Conservation (phyloP, 2,113 vertebrate species). For the Oncorhynchus mykiss region DNA sequence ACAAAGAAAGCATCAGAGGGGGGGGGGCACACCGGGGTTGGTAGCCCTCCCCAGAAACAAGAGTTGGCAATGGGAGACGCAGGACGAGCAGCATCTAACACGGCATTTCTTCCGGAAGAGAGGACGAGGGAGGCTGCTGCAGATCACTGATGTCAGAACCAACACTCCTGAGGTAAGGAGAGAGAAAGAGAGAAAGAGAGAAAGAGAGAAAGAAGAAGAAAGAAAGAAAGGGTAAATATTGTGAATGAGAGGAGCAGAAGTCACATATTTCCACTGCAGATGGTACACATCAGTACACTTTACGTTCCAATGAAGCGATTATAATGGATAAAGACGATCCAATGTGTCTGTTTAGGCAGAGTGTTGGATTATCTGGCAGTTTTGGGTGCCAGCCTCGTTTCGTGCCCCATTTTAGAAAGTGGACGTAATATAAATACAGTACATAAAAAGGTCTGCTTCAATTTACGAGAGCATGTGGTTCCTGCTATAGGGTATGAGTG, state of each 20-base stretch:
- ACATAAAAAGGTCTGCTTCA: no score
- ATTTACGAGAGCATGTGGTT: no score
- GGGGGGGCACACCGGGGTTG: no score
- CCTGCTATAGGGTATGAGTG: no score
- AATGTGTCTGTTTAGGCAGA: neutral
- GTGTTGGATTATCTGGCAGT: neutral
- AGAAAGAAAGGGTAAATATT: neutral
- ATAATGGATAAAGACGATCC: no score
- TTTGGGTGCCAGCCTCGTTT: neutral
- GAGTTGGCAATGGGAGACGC: neutral
- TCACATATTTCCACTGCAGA: neutral
- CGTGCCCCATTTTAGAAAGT: no score
- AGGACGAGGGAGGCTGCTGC: conserved; percentile 26
- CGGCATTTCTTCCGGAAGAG: neutral
- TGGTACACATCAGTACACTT: neutral
- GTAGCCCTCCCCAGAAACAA: neutral
- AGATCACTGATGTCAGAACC: conserved; percentile 11
- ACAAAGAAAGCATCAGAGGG: neutral
- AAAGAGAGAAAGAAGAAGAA: neutral
- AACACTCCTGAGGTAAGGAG: conserved; percentile 27
- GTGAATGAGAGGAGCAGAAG: neutral
- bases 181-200: neutral
- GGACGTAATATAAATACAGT: no score
- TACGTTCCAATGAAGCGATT: no score
- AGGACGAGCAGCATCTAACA: neutral